Percentiles rank a stretch among this genome's conserved stretches.
These are phyloP conservation scores for Lophotis ruficrista DNA, from an alignment of 2,113 vertebrate genomes.

Conservation along the genomic window DNA sequence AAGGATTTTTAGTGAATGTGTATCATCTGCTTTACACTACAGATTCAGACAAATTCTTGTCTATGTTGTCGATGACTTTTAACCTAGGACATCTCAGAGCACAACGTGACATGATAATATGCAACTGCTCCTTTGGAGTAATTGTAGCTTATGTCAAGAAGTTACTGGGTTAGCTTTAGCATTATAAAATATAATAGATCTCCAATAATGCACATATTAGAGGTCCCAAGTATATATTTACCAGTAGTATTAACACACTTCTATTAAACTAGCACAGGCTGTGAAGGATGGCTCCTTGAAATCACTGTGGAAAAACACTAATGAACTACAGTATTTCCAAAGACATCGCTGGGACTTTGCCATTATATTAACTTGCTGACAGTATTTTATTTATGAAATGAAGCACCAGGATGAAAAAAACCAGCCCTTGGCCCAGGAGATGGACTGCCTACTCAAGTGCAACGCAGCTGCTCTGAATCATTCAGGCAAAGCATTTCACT, in stretches of 20 bases:
- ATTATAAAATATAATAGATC: background rate
- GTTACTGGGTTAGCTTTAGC: background rate
- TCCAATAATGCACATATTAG: background rate
- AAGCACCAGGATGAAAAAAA: background rate
- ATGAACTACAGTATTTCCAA: accelerated
- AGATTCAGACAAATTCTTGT: background rate
- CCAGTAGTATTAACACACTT: background rate
- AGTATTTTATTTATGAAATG: background rate
- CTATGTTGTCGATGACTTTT: background rate
- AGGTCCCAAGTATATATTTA: background rate
- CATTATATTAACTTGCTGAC: background rate
- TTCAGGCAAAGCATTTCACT: background rate
- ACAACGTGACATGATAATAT: background rate
- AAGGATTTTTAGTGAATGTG: background rate
- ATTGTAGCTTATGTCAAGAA: background rate
- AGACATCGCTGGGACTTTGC: background rate
- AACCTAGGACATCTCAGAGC: background rate
- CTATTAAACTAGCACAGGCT: background rate
- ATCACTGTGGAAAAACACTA: background rate
- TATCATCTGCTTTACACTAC: background rate
- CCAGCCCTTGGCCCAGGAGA: background rate
- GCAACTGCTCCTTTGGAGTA: background rate
- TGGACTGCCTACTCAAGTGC: background rate
- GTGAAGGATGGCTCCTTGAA: background rate
- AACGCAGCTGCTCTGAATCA: background rate